Evolutionary conservation across 2,797 vertebrate species (phyloP).

Genomic region (Manis javanica): DNA sequence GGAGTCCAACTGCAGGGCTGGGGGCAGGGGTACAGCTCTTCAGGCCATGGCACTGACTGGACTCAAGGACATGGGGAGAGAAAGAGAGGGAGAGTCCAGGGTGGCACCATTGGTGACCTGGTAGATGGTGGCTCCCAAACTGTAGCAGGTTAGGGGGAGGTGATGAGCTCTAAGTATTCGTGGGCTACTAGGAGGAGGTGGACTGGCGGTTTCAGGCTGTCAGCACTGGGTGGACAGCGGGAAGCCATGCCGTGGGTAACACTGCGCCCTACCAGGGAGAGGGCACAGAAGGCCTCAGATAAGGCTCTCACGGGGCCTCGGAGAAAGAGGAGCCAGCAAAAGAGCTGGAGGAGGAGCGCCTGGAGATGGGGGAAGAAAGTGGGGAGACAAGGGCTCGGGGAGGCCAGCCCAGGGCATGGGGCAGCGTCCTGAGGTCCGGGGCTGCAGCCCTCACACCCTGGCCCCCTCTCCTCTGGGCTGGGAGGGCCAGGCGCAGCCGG

Average conservation of each 20-base stretch:
- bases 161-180: background rate
- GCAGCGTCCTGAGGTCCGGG: background rate
- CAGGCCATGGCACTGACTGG: background rate
- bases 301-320: background rate
- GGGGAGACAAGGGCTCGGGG: background rate
- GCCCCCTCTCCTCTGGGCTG: background rate
- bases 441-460: background rate
- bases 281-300: background rate
- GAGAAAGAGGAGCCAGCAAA: background rate
- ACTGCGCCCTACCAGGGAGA: background rate
- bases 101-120: background rate
- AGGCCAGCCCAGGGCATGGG: rapidly evolving
- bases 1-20: background rate
- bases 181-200: background rate
- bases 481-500: background rate
- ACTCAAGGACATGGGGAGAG: background rate
- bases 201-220: background rate
- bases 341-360: background rate
- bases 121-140: background rate
- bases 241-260: background rate
- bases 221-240: too few relatives aligned
- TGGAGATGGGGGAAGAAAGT: background rate
- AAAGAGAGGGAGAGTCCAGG: background rate
- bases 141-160: background rate
- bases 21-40: background rate